Evolutionary conservation across 2,888 invertebrate genomes (phyloP).

Genomic region (Cheiracanthium punctorium): DNA sequence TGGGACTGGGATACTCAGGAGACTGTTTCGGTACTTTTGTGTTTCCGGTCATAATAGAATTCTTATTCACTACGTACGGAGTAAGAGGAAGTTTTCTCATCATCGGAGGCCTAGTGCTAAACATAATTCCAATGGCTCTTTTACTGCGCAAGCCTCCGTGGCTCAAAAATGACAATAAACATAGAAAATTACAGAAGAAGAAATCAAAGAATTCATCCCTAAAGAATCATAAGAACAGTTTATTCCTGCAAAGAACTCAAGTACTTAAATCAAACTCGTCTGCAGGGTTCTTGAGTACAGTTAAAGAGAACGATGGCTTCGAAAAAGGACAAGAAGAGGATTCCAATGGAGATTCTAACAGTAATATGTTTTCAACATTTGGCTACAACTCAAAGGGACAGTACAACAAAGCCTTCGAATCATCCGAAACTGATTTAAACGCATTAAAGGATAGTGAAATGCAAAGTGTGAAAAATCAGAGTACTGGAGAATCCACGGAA

Average conservation of each 20-base stretch:
- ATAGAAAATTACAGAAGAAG: neutral
- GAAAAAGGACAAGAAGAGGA: neutral
- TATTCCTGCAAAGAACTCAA: neutral
- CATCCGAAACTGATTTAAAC: neutral
- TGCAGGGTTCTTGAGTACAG: neutral
- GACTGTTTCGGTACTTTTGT: slow-evolving; percentile 72
- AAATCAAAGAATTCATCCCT: neutral
- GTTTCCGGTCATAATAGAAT: slow-evolving; percentile 68
- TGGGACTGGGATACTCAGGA: slow-evolving; percentile 71
- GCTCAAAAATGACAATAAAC: slow-evolving; percentile 14
- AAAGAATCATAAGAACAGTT: neutral
- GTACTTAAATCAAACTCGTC: neutral
- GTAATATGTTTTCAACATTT: too few relatives aligned
- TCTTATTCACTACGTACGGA: slow-evolving; percentile 50
- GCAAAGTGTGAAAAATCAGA: neutral
- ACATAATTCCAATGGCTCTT: slow-evolving; percentile 57
- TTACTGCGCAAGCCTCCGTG: slow-evolving; percentile 51
- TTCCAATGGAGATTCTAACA: neutral
- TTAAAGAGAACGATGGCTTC: neutral
- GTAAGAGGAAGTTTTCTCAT: slow-evolving; percentile 69
- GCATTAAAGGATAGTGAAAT: neutral
- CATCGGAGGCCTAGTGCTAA: slow-evolving; percentile 66
- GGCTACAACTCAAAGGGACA: neutral
- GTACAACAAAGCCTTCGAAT: neutral
- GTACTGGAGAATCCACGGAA: too few relatives aligned